Evolutionary conservation across 2,888 invertebrate species (phyloP).

Genomic region (Cryptus armator): DNA sequence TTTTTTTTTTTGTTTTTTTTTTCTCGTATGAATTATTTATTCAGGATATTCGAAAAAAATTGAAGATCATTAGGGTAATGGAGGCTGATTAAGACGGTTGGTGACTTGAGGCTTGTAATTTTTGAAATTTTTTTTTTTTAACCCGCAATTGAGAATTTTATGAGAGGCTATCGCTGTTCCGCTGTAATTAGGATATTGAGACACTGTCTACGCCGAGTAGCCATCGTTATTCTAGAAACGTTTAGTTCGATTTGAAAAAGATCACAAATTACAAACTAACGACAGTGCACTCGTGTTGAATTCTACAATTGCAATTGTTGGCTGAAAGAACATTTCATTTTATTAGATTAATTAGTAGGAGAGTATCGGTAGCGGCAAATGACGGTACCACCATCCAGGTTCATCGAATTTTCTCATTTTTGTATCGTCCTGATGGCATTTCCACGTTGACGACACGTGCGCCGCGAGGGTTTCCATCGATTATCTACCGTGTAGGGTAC

Average conservation of each 20-base stretch:
- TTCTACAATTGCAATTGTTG: background rate
- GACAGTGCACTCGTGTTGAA: no score
- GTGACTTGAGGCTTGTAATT: background rate
- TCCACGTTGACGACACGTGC: conserved; percentile 56
- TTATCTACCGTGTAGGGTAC: conserved; percentile 20
- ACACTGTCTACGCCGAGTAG: background rate
- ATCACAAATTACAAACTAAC: no score
- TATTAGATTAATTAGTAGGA: background rate
- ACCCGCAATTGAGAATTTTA: background rate
- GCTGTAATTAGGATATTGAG: background rate
- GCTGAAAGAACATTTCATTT: background rate
- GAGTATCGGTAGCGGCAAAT: background rate
- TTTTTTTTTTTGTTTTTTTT: conserved; percentile 1
- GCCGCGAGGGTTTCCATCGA: conserved; percentile 49
- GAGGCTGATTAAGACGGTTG: background rate
- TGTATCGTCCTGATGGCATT: conserved; percentile 48
- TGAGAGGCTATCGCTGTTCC: background rate
- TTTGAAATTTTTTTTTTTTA: background rate
- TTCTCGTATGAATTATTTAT: background rate
- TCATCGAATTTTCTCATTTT: conserved; percentile 3
- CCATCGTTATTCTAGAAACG: no score
- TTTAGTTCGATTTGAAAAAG: no score
- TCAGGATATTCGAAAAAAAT: background rate
- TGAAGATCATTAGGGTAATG: background rate
- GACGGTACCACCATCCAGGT: conserved; percentile 16